A percentile compares a stretch with the other conserved stretches of the same genome.
Conservation (phyloP, 2,888 invertebrate genomes). For the Chelonus formosanus region DNA sequence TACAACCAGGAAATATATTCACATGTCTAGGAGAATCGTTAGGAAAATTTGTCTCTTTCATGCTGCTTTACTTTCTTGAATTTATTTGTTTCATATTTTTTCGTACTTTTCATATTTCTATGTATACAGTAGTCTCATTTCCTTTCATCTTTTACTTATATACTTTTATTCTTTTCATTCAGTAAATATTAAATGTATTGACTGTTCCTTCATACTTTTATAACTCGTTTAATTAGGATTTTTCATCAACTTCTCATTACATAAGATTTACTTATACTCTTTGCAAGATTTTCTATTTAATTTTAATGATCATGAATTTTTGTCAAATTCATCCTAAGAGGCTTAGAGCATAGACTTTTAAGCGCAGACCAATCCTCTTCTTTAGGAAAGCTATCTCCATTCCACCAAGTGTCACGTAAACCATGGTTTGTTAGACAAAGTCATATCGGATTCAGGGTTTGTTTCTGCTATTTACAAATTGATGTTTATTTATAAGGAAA, state of each 20-base stretch:
- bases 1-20: too few species aligned
- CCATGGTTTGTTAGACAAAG: too few species aligned
- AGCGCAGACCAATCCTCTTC: too few species aligned
- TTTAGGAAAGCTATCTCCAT: too few species aligned
- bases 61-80: conserved; percentile 14
- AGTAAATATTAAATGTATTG: background rate
- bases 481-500: too few species aligned
- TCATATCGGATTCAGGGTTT: too few species aligned
- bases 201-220: conserved; percentile 14
- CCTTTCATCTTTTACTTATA: conserved; percentile 21
- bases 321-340: too few species aligned
- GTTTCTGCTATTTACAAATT: too few species aligned
- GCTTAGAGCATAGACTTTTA: too few species aligned
- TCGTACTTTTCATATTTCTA: background rate
- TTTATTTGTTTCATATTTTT: conserved; percentile 17
- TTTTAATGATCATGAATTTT: too few species aligned
- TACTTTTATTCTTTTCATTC: conserved; percentile 16
- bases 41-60: conserved; percentile 42
- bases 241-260: conserved; percentile 39
- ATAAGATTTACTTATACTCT: conserved; percentile 7
- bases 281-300: too few species aligned
- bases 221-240: conserved; percentile 39
- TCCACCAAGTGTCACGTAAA: too few species aligned
- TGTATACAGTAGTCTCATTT: conserved; percentile 2
- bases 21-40: conserved; percentile 22